Evolutionary conservation across 2,797 vertebrate species (phyloP).

Genomic region (Mus minutoides): DNA sequence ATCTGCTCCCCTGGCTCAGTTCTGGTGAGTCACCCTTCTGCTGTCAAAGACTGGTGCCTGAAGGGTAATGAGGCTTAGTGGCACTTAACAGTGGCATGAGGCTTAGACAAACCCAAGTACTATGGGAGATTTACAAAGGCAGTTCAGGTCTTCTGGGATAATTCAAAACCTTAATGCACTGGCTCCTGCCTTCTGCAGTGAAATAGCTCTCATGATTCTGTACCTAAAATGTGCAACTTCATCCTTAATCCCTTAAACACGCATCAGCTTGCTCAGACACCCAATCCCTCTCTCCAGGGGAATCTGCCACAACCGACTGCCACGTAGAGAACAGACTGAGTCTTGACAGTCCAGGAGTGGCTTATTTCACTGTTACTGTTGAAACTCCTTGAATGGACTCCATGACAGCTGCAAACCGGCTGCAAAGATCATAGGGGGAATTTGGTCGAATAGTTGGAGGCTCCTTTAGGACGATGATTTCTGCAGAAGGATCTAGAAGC

Average conservation of each 20-base stretch:
- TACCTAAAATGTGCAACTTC: slow-evolving; percentile 70
- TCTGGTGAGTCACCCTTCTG: slow-evolving; percentile 58
- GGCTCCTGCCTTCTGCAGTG: not conserved
- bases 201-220: slow-evolving; percentile 8
- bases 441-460: slow-evolving; percentile 95
- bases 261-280: slow-evolving; percentile 28
- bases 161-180: not conserved
- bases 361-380: slow-evolving; percentile 91
- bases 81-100: slow-evolving; percentile 20
- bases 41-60: slow-evolving; percentile 3
- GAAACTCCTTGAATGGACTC: slow-evolving; percentile 94
- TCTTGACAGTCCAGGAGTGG: fast-evolving
- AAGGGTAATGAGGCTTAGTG: no score
- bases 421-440: slow-evolving; percentile 96
- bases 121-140: slow-evolving; percentile 34
- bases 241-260: slow-evolving; percentile 61
- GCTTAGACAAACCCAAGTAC: slow-evolving; percentile 55
- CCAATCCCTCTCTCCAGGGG: not conserved
- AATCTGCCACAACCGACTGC: not conserved
- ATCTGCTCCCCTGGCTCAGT: slow-evolving; percentile 13
- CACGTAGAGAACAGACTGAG: not conserved
- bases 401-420: slow-evolving; percentile 95
- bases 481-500: slow-evolving; percentile 94
- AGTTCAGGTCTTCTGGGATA: slow-evolving; percentile 43
- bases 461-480: slow-evolving; percentile 93